Evolutionary conservation across 2,797 vertebrate genomes (phyloP).

Genomic region (Pangasius krempfi): DNA sequence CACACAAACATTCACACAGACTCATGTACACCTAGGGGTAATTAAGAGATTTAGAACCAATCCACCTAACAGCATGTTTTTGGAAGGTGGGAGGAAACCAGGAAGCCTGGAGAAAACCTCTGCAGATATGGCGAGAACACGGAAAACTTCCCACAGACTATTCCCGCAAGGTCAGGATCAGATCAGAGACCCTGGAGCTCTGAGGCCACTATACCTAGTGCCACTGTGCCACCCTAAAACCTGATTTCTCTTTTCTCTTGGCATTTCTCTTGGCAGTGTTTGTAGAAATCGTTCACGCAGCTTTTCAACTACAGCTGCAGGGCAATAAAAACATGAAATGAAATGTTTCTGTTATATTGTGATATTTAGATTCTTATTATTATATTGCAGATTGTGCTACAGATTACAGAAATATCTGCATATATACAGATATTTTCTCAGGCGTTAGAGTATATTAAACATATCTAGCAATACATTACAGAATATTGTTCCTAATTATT

Average conservation of each 20-base stretch:
- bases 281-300: background rate
- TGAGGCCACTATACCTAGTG: background rate
- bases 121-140: background rate
- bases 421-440: background rate
- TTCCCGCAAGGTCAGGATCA: background rate
- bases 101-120: background rate
- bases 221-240: background rate
- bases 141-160: background rate
- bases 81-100: background rate
- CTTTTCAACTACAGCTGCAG: background rate
- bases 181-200: background rate
- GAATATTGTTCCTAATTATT: background rate
- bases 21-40: background rate
- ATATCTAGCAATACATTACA: background rate
- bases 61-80: background rate
- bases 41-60: background rate
- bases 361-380: background rate
- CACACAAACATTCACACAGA: background rate
- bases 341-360: background rate
- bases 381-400: background rate
- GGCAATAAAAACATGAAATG: background rate
- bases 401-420: background rate
- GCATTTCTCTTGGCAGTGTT: background rate
- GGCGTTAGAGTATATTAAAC: background rate
- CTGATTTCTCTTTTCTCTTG: background rate